phyloP scores from a whole-genome alignment of 53 echinoderm and acorn worm species.

The Echinarachnius parma region DNA sequence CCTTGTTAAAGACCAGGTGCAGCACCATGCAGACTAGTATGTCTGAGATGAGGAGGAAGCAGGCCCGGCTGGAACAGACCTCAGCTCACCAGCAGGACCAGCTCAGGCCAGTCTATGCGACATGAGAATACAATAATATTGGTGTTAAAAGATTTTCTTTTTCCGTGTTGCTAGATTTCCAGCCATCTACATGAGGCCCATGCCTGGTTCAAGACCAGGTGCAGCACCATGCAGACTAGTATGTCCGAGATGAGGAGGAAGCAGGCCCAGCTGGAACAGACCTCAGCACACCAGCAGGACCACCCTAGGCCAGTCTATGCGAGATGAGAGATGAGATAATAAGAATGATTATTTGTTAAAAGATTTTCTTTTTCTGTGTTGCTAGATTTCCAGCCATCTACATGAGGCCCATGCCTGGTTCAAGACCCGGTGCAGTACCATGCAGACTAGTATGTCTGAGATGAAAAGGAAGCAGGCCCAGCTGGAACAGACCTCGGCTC shows the following conservation, averaged over 20 bases:
- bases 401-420: slow-evolving; percentile 89
- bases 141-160: no score
- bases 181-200: slow-evolving; percentile 81
- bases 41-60: slow-evolving; percentile 43
- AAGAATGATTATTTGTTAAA: neutral
- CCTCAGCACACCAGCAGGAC: slow-evolving; percentile 54
- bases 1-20: slow-evolving; percentile 69
- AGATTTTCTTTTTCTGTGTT: neutral
- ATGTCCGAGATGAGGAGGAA: slow-evolving; percentile 49
- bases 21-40: slow-evolving; percentile 65
- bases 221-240: slow-evolving; percentile 62
- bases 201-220: slow-evolving; percentile 68
- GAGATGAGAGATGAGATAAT: no score
- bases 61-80: slow-evolving; percentile 55
- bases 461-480: slow-evolving; percentile 50
- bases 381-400: slow-evolving; percentile 71
- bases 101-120: no score
- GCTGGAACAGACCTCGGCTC: slow-evolving; percentile 52
- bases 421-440: slow-evolving; percentile 50
- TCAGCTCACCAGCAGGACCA: slow-evolving; percentile 57
- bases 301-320: no score
- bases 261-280: slow-evolving; percentile 57
- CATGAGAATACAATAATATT: no score
- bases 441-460: slow-evolving; percentile 62
- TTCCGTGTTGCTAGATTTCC: slow-evolving; percentile 52